Evolutionary conservation across 2,113 vertebrate species (phyloP).

Genomic region (Mellivora capensis): DNA sequence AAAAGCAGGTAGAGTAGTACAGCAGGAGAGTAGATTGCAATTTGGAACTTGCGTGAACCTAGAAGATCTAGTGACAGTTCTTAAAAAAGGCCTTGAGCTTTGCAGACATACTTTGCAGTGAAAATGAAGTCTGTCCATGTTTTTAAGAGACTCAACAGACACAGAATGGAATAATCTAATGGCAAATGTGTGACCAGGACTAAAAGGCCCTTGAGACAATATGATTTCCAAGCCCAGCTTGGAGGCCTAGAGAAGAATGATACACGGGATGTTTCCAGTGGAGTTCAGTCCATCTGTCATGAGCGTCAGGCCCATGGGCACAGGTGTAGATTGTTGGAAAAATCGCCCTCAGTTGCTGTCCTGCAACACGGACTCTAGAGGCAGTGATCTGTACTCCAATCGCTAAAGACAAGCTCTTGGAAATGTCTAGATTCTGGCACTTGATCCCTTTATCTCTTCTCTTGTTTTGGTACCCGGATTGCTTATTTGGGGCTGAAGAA

Average conservation of each 20-base stretch:
- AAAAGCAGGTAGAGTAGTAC: conserved; percentile 58
- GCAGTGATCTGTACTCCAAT: neutral
- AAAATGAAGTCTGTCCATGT: conserved; percentile 40
- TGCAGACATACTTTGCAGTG: conserved; percentile 27
- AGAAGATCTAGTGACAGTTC: neutral
- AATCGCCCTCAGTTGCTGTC: fast-evolving
- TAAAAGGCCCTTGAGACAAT: neutral
- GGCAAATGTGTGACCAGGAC: neutral
- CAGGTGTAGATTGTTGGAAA: neutral
- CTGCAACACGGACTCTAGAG: neutral
- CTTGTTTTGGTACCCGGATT: neutral
- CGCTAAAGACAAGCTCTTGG: neutral
- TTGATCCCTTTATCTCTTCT: neutral
- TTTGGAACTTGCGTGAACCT: neutral
- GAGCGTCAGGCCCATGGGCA: neutral
- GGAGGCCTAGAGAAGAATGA: neutral
- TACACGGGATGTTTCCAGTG: neutral
- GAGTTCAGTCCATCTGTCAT: neutral
- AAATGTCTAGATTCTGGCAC: neutral
- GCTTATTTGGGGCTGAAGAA: neutral
- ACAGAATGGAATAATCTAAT: neutral
- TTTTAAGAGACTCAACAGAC: conserved; percentile 34
- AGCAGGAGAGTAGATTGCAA: conserved; percentile 10
- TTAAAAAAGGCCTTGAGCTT: conserved; percentile 45
- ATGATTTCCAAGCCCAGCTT: neutral